A percentile compares a stretch with the other conserved stretches of the same genome.
Evolutionary conservation across 2,113 vertebrate species (phyloP).

Genomic region (Python bivittatus): DNA sequence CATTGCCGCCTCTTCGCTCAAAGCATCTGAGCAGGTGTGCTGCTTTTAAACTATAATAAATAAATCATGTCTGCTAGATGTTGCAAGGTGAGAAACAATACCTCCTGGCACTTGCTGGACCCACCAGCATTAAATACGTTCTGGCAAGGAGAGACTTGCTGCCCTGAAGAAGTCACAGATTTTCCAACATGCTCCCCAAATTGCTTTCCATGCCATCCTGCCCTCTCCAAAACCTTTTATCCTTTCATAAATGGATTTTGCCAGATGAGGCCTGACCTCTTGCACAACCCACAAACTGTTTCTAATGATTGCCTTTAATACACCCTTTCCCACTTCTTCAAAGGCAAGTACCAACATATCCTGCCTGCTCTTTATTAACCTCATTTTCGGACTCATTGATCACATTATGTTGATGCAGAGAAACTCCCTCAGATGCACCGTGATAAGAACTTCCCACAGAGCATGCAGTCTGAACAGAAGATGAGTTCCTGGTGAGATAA

Average conservation of each 20-base stretch:
- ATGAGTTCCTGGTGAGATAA: neutral
- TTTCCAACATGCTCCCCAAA: neutral
- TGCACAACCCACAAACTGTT: neutral
- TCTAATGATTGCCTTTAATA: neutral
- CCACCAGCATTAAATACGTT: neutral
- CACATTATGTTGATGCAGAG: neutral
- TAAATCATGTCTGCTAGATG: neutral
- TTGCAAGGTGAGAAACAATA: neutral
- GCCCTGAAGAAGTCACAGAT: neutral
- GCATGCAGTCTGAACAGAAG: neutral
- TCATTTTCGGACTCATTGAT: neutral
- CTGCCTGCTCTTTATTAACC: neutral
- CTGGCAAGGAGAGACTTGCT: neutral
- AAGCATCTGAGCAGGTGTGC: neutral
- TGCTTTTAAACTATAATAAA: constrained; percentile 20
- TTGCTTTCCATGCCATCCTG: neutral
- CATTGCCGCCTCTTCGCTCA: neutral
- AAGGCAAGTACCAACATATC: neutral
- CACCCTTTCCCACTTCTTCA: neutral
- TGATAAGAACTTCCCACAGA: neutral
- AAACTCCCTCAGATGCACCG: neutral
- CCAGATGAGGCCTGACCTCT: neutral
- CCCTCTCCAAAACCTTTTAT: neutral
- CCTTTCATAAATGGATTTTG: neutral
- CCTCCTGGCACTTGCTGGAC: neutral